These are phyloP conservation scores for Catostylus mosaicus DNA, from an alignment of 30 jellyfish, hydroid and myxozoan species.

Conservation along the genomic window DNA sequence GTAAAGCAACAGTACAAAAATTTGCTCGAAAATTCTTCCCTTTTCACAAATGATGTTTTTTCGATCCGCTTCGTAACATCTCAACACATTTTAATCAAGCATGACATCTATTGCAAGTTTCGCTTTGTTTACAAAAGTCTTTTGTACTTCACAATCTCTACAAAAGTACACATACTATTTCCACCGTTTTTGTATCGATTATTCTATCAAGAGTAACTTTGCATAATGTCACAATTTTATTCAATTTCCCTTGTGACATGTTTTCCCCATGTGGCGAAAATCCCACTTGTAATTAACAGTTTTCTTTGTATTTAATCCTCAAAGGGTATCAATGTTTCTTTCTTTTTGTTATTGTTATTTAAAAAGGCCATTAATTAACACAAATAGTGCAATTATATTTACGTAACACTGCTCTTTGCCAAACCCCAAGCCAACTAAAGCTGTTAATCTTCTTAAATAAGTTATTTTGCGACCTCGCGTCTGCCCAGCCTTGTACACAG, in stretches of 20 bases:
- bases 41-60: constrained; percentile 3
- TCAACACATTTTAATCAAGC: constrained; percentile 11
- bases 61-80: constrained; percentile 19
- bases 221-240: not conserved
- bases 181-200: constrained; percentile 6
- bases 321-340: constrained; percentile 3
- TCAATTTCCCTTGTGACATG: not conserved
- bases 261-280: not conserved
- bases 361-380: not conserved
- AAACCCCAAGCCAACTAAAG: not conserved
- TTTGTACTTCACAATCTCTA: not conserved
- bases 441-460: not conserved
- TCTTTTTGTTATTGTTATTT: not conserved
- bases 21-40: constrained; percentile 5
- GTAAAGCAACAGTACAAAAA: not conserved
- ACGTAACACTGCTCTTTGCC: not conserved
- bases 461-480: not conserved
- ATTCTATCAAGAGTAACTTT: not conserved
- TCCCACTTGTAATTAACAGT: not conserved
- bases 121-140: constrained; percentile 6
- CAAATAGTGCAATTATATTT: not conserved
- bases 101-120: constrained; percentile 7
- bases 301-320: not conserved
- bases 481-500: not conserved
- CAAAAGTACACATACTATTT: constrained; percentile 12